Percentiles rank a stretch among this genome's conserved stretches.
Evolutionary conservation across 1,140 invertebrate species (phyloP).

Genomic region (Diabrotica virgifera): DNA sequence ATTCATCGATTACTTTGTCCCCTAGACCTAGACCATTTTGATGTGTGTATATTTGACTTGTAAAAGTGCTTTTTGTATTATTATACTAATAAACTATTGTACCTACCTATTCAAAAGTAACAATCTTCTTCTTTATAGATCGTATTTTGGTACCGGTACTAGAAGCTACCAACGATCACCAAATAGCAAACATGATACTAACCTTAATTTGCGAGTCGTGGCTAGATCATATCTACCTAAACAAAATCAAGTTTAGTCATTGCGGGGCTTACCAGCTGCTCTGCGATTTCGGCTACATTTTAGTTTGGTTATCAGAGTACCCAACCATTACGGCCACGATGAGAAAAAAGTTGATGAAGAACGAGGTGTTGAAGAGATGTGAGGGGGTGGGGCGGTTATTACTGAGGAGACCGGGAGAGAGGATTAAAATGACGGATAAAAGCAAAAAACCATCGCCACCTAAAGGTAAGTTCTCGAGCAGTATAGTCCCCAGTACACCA

Average conservation of each 20-base stretch:
- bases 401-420: slow-evolving; percentile 70
- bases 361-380: slow-evolving; percentile 72
- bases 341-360: slow-evolving; percentile 65
- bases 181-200: slow-evolving; percentile 71
- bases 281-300: slow-evolving; percentile 71
- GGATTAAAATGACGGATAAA: slow-evolving; percentile 64
- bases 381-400: slow-evolving; percentile 76
- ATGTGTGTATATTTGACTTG: too few species aligned
- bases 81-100: too few species aligned
- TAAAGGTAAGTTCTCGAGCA: not conserved
- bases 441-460: slow-evolving; percentile 29
- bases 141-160: slow-evolving; percentile 70
- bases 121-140: slow-evolving; percentile 57
- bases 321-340: slow-evolving; percentile 55
- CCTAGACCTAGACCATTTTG: too few species aligned
- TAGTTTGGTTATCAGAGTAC: slow-evolving; percentile 65
- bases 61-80: too few species aligned
- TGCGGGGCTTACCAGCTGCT: slow-evolving; percentile 61
- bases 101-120: too few species aligned
- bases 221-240: slow-evolving; percentile 78
- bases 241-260: slow-evolving; percentile 76
- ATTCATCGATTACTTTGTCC: too few species aligned
- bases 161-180: slow-evolving; percentile 66
- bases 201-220: slow-evolving; percentile 79
- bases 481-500: not conserved